Percentiles rank a stretch among this genome's conserved stretches.
Conservation (phyloP, 2,888 invertebrate species). For the Endomychus coccineus region DNA sequence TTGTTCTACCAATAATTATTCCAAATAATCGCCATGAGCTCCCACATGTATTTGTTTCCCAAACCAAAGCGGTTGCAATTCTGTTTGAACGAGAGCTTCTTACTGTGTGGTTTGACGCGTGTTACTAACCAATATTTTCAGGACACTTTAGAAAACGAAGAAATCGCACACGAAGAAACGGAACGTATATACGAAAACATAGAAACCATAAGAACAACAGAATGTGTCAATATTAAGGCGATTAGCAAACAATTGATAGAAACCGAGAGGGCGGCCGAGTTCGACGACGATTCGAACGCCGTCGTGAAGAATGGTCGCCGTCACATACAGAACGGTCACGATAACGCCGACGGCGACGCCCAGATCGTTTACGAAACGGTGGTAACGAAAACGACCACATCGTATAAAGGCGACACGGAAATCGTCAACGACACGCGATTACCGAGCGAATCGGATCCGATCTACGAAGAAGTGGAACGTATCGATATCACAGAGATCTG, state of each 20-base stretch:
- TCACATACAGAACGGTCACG: conserved; percentile 23
- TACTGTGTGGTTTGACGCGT: no score
- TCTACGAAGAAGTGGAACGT: conserved; percentile 18
- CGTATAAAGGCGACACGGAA: conserved; percentile 13
- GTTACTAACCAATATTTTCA: conserved; percentile 33
- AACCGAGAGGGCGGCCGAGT: conserved; percentile 8
- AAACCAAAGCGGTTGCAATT: no score
- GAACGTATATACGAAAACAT: conserved; percentile 31
- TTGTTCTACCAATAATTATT: no score
- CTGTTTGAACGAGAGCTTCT: no score
- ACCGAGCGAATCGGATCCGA: conserved; percentile 6
- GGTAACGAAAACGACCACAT: background rate
- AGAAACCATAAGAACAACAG: conserved; percentile 16
- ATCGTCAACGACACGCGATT: background rate
- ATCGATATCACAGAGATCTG: conserved; percentile 2
- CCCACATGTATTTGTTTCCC: no score
- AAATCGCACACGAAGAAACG: conserved; percentile 18
- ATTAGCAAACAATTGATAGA: conserved; percentile 10
- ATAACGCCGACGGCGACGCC: conserved; percentile 18
- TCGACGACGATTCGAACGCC: conserved; percentile 4
- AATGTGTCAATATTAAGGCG: conserved; percentile 4
- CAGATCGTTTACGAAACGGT: conserved; percentile 24
- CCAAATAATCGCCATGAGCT: no score
- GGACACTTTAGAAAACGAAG: conserved; percentile 33
- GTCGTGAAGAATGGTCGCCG: background rate